These are phyloP conservation scores for Pangasius djambal DNA, from an alignment of 2,797 vertebrate genomes.

Conservation along the genomic window DNA sequence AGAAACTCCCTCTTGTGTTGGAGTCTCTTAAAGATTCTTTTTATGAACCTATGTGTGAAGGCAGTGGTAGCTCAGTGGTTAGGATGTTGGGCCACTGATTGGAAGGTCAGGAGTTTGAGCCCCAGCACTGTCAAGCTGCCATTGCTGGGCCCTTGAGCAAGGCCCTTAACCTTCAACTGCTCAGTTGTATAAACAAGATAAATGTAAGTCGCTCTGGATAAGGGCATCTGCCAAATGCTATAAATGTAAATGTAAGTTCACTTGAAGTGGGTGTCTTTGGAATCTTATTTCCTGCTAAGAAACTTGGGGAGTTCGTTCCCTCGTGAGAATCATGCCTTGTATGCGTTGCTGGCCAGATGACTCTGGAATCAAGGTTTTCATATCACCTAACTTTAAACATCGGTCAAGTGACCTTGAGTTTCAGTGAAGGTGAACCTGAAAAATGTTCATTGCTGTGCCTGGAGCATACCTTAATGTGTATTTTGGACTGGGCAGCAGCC, in stretches of 20 bases:
- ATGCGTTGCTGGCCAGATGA: background rate
- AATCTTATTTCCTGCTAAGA: background rate
- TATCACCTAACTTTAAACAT: background rate
- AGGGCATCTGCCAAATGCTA: too few species aligned
- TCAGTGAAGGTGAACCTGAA: background rate
- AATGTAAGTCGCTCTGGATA: too few species aligned
- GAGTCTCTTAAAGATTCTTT: background rate
- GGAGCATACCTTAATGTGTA: background rate
- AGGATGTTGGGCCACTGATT: too few species aligned
- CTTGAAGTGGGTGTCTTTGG: background rate
- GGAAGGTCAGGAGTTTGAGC: too few species aligned
- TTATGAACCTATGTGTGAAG: background rate
- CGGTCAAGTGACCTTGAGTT: background rate
- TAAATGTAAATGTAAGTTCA: too few species aligned
- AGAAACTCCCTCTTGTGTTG: background rate
- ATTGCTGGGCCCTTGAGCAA: too few species aligned
- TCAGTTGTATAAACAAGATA: too few species aligned
- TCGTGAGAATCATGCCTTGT: background rate
- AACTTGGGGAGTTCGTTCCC: background rate
- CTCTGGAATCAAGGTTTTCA: background rate
- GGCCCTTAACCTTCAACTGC: too few species aligned
- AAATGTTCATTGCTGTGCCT: background rate
- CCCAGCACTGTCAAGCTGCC: too few species aligned
- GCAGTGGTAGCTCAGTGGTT: too few species aligned
- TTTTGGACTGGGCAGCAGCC: background rate